Evolutionary conservation across 1,140 invertebrate genomes (phyloP).

Genomic region (Cryptotermes secundus): DNA sequence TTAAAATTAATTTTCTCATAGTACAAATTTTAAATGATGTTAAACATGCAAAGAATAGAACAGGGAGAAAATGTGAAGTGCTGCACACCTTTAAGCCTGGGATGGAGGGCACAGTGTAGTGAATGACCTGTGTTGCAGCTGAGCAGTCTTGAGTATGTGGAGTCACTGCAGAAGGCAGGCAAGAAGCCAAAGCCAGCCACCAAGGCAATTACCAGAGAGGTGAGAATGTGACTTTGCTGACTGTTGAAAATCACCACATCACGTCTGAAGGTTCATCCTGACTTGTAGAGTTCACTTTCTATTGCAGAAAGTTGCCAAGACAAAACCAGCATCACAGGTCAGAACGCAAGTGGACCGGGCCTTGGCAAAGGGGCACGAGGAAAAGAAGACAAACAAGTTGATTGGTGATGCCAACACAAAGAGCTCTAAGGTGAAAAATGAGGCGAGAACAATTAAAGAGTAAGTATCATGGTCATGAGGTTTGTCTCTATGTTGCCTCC

Average conservation of each 20-base stretch:
- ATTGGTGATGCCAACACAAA: background rate
- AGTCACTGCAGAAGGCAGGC: background rate
- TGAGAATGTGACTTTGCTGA: background rate
- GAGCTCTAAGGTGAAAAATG: background rate
- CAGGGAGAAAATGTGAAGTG: too few relatives aligned
- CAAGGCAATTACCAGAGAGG: background rate
- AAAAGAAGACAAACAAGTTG: conserved; percentile 6
- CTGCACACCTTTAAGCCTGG: too few relatives aligned
- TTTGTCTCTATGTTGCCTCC: too few relatives aligned
- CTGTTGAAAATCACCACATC: background rate
- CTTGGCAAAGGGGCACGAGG: background rate
- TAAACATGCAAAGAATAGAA: too few relatives aligned
- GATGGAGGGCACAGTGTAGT: too few relatives aligned
- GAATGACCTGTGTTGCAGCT: background rate
- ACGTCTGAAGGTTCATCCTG: background rate
- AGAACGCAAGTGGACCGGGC: background rate
- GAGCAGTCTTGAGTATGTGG: conserved; percentile 20
- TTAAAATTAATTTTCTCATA: too few relatives aligned
- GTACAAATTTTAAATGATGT: too few relatives aligned
- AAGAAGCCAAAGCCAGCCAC: background rate
- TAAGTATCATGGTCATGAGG: background rate
- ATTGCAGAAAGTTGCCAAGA: background rate
- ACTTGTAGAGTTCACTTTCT: too few relatives aligned
- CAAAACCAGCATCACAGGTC: background rate
- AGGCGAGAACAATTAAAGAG: background rate